These are phyloP conservation scores for Drosophila willistoni DNA, from an alignment of 1,140 invertebrate genomes.

Conservation along the genomic window DNA sequence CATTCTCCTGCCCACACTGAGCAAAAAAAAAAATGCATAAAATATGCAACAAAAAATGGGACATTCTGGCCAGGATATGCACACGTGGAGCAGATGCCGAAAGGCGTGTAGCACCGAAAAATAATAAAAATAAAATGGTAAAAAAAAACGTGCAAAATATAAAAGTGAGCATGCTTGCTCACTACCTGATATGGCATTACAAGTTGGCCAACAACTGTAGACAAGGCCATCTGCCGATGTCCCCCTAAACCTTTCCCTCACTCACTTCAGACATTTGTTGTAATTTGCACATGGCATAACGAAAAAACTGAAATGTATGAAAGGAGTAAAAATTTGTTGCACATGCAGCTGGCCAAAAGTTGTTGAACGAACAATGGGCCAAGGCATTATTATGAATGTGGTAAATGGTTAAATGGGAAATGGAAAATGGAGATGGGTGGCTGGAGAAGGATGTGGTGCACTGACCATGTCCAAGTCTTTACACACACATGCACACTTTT, in stretches of 20 bases:
- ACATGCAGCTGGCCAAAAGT: conserved; percentile 35
- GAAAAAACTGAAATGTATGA: conserved; percentile 4
- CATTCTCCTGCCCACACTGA: not conserved
- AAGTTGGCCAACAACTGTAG: conserved; percentile 69
- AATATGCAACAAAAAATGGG: conserved; percentile 55
- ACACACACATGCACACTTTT: conserved; percentile 33
- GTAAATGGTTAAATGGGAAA: conserved; percentile 25
- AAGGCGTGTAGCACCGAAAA: not conserved
- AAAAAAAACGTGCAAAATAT: not conserved
- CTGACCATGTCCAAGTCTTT: conserved; percentile 30
- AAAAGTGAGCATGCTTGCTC: conserved; percentile 53
- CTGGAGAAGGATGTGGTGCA: conserved; percentile 13
- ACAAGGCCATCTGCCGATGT: conserved; percentile 47
- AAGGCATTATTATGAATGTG: conserved; percentile 57
- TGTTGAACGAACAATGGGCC: conserved; percentile 49
- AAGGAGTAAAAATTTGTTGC: conserved; percentile 44
- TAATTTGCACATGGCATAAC: conserved; percentile 58
- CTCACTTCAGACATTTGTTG: conserved; percentile 50
- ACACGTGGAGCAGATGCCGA: conserved; percentile 39
- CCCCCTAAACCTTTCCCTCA: conserved; percentile 8
- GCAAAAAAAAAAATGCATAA: conserved; percentile 51
- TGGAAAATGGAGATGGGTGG: too few relatives aligned
- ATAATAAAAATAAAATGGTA: not conserved
- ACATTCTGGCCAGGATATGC: conserved; percentile 49
- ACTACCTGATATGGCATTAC: conserved; percentile 73